These are phyloP conservation scores for Pycnonotus jocosus DNA, from an alignment of 2,113 vertebrate genomes.

Conservation along the genomic window DNA sequence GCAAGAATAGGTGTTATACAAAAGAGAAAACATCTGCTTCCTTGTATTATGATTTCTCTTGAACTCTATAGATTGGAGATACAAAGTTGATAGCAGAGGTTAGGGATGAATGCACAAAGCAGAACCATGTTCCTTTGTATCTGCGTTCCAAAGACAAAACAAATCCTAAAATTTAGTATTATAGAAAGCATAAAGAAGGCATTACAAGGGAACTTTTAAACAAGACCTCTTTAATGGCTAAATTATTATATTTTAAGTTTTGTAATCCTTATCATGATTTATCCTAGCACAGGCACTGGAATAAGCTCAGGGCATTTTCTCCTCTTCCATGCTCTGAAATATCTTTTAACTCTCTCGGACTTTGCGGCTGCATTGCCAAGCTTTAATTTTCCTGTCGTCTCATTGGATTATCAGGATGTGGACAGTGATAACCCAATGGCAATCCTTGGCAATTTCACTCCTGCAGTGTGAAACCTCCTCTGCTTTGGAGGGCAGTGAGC, in stretches of 20 bases:
- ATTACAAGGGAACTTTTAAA: not conserved
- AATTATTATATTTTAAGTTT: not conserved
- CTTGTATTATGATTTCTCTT: slow-evolving; percentile 12
- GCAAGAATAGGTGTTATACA: not conserved
- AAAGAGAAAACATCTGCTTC: slow-evolving; percentile 40
- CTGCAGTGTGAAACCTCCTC: not conserved
- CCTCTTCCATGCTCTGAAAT: not conserved
- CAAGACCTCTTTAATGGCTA: not conserved
- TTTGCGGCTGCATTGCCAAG: not conserved
- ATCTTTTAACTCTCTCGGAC: not conserved
- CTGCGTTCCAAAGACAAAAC: not conserved
- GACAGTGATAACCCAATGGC: not conserved
- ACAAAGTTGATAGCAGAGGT: slow-evolving; percentile 20
- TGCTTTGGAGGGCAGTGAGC: not conserved
- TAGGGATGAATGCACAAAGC: not conserved
- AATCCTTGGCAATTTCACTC: not conserved
- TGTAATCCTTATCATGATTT: not conserved
- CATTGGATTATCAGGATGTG: rapidly evolving
- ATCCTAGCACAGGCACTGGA: not conserved
- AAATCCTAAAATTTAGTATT: not conserved
- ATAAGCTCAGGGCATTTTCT: not conserved
- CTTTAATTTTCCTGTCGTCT: not conserved
- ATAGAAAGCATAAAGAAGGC: not conserved
- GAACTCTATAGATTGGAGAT: slow-evolving; percentile 21
- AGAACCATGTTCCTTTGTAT: not conserved